A percentile compares a stretch with the other conserved stretches of the same genome.
These are phyloP conservation scores for Heliopora coerulea DNA, from an alignment of 92 coral and sea anemone species.

Conservation along the genomic window DNA sequence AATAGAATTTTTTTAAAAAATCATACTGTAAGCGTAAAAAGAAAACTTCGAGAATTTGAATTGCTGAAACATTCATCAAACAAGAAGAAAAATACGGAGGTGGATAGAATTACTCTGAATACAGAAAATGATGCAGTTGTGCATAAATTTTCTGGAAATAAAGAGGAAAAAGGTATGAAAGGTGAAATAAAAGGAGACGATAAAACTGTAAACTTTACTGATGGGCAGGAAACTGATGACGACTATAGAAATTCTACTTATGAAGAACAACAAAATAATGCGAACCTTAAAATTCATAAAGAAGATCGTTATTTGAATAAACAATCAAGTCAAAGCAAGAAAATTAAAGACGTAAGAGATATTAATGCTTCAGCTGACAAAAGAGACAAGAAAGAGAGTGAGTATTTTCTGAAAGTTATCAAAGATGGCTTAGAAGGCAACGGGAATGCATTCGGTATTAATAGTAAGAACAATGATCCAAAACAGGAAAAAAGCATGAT, in stretches of 20 bases:
- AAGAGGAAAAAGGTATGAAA: background rate
- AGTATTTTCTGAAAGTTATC: no score
- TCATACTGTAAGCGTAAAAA: no score
- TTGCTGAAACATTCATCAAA: no score
- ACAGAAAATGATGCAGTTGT: no score
- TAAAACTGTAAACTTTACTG: background rate
- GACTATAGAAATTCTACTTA: background rate
- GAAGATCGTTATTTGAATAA: no score
- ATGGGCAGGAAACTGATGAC: constrained; percentile 10
- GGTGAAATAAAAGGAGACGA: background rate
- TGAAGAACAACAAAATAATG: background rate
- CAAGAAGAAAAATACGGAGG: no score
- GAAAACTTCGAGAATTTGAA: no score
- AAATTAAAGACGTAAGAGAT: background rate
- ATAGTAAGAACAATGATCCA: background rate
- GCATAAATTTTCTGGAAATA: no score
- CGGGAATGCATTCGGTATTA: background rate
- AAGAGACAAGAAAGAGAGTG: background rate
- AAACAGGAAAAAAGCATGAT: background rate
- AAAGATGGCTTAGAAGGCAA: background rate
- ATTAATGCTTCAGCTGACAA: background rate
- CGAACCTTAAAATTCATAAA: background rate
- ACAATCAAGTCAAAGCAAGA: no score
- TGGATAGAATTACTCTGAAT: no score
- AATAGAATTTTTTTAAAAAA: no score